Conservation (phyloP, 2,797 vertebrate genomes). For the Adrianichthys oophorus region DNA sequence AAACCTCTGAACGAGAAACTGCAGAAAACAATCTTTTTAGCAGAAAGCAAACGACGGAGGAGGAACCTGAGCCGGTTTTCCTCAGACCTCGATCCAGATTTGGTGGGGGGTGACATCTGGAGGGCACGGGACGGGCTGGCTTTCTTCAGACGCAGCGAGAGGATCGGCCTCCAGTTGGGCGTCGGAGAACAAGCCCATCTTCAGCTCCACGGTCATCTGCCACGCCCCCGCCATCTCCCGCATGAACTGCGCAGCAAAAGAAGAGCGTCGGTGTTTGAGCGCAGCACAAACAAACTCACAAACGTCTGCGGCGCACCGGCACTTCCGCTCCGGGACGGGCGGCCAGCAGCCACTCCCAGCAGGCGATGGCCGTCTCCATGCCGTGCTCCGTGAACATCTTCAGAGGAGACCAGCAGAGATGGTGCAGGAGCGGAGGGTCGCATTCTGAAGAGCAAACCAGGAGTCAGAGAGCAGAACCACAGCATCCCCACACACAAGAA, state of each 20-base stretch:
- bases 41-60: not conserved
- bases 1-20: slow-evolving; percentile 96
- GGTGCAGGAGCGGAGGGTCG: slow-evolving; percentile 91
- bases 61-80: not conserved
- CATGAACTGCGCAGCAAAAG: slow-evolving; percentile 84
- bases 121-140: slow-evolving; percentile 90
- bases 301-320: slow-evolving; percentile 74
- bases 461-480: too few species aligned
- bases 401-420: slow-evolving; percentile 94
- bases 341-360: slow-evolving; percentile 98
- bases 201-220: slow-evolving; percentile 96
- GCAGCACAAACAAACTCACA: slow-evolving; percentile 10
- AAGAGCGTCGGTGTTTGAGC: not conserved
- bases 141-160: slow-evolving; percentile 93
- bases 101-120: slow-evolving; percentile 93
- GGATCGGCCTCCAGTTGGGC: slow-evolving; percentile 89
- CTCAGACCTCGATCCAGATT: slow-evolving; percentile 93
- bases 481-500: too few species aligned
- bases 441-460: slow-evolving; percentile 77
- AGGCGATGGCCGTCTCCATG: slow-evolving; percentile 95
- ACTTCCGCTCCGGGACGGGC: slow-evolving; percentile 94
- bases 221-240: slow-evolving; percentile 97
- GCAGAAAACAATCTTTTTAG: slow-evolving; percentile 1
- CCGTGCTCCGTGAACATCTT: slow-evolving; percentile 95
- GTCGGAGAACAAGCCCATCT: slow-evolving; percentile 90